These are phyloP conservation scores for Sebastes flavidus DNA, from an alignment of 2,797 vertebrate species.

Conservation along the genomic window DNA sequence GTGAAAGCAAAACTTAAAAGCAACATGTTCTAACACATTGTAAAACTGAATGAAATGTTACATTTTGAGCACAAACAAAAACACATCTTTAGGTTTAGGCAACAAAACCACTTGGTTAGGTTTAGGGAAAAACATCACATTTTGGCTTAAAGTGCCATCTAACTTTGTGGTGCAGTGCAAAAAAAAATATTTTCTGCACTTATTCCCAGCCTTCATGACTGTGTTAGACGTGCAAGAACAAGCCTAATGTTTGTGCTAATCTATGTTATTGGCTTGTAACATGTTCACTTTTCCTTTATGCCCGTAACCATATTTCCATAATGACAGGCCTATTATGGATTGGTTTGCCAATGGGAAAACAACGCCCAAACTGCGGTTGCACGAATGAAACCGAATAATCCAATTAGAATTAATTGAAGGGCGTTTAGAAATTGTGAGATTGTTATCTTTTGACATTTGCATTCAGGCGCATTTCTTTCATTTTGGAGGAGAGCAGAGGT, in stretches of 20 bases:
- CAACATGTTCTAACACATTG: no score
- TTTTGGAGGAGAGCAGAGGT: not conserved
- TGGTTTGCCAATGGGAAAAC: not conserved
- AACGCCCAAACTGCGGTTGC: not conserved
- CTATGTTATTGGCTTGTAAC: not conserved
- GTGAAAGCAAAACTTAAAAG: no score
- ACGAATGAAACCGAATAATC: not conserved
- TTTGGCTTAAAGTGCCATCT: no score
- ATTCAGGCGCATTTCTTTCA: not conserved
- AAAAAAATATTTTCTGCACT: not conserved
- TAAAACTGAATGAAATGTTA: no score
- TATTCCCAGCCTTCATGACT: not conserved
- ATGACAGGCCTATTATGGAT: not conserved
- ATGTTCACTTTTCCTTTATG: not conserved
- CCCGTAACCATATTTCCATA: not conserved
- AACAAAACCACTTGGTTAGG: no score
- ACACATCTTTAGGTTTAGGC: no score
- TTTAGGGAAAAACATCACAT: no score
- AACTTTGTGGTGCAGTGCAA: not conserved
- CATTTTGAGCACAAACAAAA: no score
- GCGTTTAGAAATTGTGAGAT: not conserved
- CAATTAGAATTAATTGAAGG: not conserved
- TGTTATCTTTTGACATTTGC: not conserved
- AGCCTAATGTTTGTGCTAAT: not conserved
- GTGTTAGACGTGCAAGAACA: not conserved